Evolutionary conservation across 2,113 vertebrate species (phyloP), one percentile per base, ranked within the genome.

Genomic region (Gallinago jamesoni): DNA sequence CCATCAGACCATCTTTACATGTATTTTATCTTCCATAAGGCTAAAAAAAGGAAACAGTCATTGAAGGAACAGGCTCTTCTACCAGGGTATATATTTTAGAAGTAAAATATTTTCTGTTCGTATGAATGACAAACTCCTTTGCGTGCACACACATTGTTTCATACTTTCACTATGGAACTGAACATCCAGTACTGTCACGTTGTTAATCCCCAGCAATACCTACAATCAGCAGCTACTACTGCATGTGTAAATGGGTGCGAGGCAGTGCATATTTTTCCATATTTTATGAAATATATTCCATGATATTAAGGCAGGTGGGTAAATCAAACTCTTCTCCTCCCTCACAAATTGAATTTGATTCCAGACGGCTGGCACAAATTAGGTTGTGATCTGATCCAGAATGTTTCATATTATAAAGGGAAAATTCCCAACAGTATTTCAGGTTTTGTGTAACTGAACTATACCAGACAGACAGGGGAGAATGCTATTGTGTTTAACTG

Each of bases 281-380:
- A 92, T 84, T 93, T 95, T 87, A 91, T 57, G 17, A 93, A 90
- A 95, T 73, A 68, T 27, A 84, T 78, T 93, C 69, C 62, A 87
- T 33, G 35, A 73, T 66, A 79, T 89, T 75, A 94, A 91, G 62
- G 84, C 64, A 91, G 68, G 77, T 91, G 62, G 83, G 31, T 79
- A 95, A 96, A 94, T 91, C 52, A 91, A 89, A 82, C 74, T 78
- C 53, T 75, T 75, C 67, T 85, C 62, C 77, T 87, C 72, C 62
- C 62, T 81, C 77, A 78, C 69, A 89, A 96, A 87, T 17, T 76
- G 69, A 93, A 96, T 96, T 69, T 75, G 60, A 92, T 84, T 89
- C 66, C 64, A 93, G 85, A 89, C 6, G 14, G 64, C 84, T 93
- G 69, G 66, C 84, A 82, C 30, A 87, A 84, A 94, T 95, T 68